These are phyloP conservation scores for Megalonaias nervosa DNA, from an alignment of 1,140 invertebrate species.

Conservation along the genomic window DNA sequence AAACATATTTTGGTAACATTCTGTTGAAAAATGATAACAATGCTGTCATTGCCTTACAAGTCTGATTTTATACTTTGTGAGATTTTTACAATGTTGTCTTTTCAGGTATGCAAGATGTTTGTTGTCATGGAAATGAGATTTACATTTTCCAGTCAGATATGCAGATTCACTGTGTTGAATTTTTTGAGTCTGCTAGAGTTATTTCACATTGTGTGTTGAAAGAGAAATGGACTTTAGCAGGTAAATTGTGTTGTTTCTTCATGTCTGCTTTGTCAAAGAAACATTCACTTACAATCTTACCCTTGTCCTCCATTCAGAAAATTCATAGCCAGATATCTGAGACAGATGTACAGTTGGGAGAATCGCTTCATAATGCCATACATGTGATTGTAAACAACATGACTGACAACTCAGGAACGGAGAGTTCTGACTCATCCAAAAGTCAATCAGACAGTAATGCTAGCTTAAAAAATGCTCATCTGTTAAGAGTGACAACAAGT, in stretches of 20 bases:
- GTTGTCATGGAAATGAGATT: constrained; percentile 15
- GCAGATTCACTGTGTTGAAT: constrained; percentile 21
- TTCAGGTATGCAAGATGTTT: constrained; percentile 28
- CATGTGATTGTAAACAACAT: constrained; percentile 15
- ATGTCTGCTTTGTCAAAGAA: too few relatives aligned
- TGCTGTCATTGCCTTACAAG: background rate
- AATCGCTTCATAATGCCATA: too few relatives aligned
- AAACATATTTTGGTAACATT: too few relatives aligned
- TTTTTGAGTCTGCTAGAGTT: constrained; percentile 5
- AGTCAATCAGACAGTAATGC: background rate
- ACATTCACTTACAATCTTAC: too few relatives aligned
- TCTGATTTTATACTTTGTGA: background rate
- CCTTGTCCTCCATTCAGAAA: too few relatives aligned
- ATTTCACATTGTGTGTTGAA: constrained; percentile 3
- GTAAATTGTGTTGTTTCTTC: too few relatives aligned
- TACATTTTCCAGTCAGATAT: constrained; percentile 26
- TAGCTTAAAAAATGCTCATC: too few relatives aligned
- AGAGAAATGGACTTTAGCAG: too few relatives aligned
- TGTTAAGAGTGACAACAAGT: too few relatives aligned
- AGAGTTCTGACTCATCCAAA: background rate
- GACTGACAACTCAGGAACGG: background rate
- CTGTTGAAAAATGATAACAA: too few relatives aligned
- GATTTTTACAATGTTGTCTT: constrained; percentile 8
- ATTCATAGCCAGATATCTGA: too few relatives aligned
- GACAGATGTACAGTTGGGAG: too few relatives aligned